Evolutionary conservation across 1,140 invertebrate genomes (phyloP).

Genomic region (Bombus soroeensis): DNA sequence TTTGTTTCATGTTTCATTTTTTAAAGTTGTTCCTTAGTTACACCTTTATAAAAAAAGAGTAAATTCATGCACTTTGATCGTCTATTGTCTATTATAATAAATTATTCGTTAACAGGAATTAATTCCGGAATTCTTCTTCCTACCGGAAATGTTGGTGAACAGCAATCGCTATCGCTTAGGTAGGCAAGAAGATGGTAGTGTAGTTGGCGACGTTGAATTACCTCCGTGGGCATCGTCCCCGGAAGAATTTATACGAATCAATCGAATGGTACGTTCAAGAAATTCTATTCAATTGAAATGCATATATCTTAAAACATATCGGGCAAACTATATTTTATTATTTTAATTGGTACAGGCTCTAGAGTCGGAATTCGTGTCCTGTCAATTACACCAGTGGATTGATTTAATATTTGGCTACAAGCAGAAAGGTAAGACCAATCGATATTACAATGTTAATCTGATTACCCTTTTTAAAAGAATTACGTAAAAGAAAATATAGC

Average conservation of each 20-base stretch:
- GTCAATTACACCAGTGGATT: slow-evolving; percentile 99
- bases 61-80: no score
- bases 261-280: slow-evolving; percentile 90
- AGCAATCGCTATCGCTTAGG: slow-evolving; percentile 94
- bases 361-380: slow-evolving; percentile 99
- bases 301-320: not conserved
- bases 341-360: slow-evolving; percentile 87
- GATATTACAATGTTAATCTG: no score
- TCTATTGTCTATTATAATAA: not conserved
- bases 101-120: slow-evolving; percentile 88
- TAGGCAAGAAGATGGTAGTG: slow-evolving; percentile 92
- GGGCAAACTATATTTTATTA: no score
- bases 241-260: slow-evolving; percentile 98
- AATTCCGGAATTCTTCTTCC: slow-evolving; percentile 99
- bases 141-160: slow-evolving; percentile 99
- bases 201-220: slow-evolving; percentile 93
- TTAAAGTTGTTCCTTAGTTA: no score
- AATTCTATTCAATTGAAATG: not conserved
- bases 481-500: not conserved
- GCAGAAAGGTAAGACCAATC: slow-evolving; percentile 89
- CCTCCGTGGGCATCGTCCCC: slow-evolving; percentile 98
- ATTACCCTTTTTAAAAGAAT: not conserved
- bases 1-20: slow-evolving; percentile 74
- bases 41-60: no score
- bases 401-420: slow-evolving; percentile 99